Evolutionary conservation across 2,113 vertebrate genomes (phyloP).

Genomic region (Scatophagus argus): DNA sequence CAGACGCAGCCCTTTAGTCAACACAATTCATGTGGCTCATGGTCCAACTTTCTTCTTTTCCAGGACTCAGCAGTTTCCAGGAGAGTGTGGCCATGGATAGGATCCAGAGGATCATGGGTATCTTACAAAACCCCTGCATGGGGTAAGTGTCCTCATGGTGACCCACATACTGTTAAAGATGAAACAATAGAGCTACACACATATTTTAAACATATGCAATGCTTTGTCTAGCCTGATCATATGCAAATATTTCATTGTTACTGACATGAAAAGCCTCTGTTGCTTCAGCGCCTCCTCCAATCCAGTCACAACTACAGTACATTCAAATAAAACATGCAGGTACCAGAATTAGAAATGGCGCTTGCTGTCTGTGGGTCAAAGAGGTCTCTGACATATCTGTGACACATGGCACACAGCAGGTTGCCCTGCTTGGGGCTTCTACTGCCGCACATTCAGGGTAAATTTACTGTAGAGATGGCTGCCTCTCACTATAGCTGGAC

Average conservation of each 20-base stretch:
- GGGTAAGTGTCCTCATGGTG: constrained; percentile 76
- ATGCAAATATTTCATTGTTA: not conserved
- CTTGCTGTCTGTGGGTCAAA: constrained; percentile 27
- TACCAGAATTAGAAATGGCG: not conserved
- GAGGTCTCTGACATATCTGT: constrained; percentile 42
- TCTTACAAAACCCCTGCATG: constrained; percentile 84
- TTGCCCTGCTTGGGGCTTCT: constrained; percentile 31
- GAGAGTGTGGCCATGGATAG: constrained; percentile 88
- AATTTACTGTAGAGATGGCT: constrained; percentile 63
- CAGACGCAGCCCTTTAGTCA: constrained; percentile 71
- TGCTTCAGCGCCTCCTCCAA: not conserved
- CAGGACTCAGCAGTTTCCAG: constrained; percentile 88
- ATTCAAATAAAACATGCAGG: not conserved
- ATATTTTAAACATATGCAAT: not conserved
- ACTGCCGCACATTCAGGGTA: constrained; percentile 56
- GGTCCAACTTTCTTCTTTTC: constrained; percentile 62
- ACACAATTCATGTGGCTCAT: constrained; percentile 55
- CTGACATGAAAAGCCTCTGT: not conserved
- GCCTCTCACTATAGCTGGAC: constrained; percentile 58
- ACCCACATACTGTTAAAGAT: constrained; percentile 20
- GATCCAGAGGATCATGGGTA: constrained; percentile 88
- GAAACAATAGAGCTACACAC: not conserved
- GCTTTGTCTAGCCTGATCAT: not conserved
- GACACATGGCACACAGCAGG: constrained; percentile 73
- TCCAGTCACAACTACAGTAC: not conserved